phyloP scores from a whole-genome alignment of 2,888 invertebrate genomes.

The Tetragonula carbonaria region DNA sequence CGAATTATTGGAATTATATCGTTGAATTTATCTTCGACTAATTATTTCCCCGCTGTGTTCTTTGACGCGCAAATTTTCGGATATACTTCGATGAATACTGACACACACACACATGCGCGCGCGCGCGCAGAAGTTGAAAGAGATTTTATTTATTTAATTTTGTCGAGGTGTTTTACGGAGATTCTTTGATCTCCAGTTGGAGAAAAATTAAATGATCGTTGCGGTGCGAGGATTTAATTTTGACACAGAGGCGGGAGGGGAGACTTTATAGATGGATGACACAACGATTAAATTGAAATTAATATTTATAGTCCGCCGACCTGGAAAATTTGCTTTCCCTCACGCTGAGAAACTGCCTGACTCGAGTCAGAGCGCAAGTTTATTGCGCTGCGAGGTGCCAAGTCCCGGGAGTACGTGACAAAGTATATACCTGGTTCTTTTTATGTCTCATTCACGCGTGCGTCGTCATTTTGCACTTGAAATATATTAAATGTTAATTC shows the following conservation, averaged over 20 bases:
- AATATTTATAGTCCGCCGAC: constrained; percentile 20
- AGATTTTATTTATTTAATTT: not conserved
- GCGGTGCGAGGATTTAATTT: not conserved
- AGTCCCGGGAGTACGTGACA: constrained; percentile 10
- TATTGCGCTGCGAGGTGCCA: constrained; percentile 17
- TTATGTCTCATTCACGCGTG: not conserved
- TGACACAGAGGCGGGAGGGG: not conserved
- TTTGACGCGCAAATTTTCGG: too few species aligned
- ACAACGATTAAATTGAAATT: constrained; percentile 21
- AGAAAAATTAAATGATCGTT: not conserved
- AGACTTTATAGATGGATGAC: not conserved
- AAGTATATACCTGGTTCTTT: not conserved
- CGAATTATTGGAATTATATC: not conserved
- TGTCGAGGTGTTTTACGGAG: not conserved
- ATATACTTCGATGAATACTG: too few species aligned
- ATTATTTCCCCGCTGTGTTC: too few species aligned
- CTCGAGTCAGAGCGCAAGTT: constrained; percentile 6
- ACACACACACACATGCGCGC: too few species aligned
- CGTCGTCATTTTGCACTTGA: not conserved
- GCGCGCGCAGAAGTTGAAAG: too few species aligned
- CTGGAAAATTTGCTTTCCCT: constrained; percentile 22
- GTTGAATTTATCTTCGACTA: too few species aligned
- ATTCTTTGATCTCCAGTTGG: not conserved
- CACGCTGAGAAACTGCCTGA: not conserved
- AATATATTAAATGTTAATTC: not conserved